phyloP scores from a whole-genome alignment of 2,888 invertebrate species.

The Glaucopsyche alexis region DNA sequence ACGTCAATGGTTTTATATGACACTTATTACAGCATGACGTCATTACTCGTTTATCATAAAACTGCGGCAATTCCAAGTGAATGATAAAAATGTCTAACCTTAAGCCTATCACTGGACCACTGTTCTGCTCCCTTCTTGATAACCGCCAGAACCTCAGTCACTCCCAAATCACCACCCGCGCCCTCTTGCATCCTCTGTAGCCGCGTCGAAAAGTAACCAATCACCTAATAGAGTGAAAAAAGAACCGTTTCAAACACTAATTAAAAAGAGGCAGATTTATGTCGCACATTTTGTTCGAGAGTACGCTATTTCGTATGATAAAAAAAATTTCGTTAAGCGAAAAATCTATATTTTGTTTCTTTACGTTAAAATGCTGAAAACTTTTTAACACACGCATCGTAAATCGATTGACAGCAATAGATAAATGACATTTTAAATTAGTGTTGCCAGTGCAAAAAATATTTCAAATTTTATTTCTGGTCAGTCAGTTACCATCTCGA shows the following conservation, averaged over 20 bases:
- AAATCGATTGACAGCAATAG: no score
- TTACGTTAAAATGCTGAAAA: no score
- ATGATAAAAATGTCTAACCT: constrained; percentile 78
- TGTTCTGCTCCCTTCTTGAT: constrained; percentile 95
- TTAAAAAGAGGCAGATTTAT: neutral
- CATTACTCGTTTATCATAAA: neutral
- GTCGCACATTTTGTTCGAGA: no score
- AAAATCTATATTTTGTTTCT: no score
- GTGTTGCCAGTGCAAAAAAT: constrained; percentile 1
- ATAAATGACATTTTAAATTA: no score
- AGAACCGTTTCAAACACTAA: constrained; percentile 27
- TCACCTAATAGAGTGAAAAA: constrained; percentile 63
- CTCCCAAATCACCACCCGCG: constrained; percentile 86
- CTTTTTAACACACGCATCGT: no score
- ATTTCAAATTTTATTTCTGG: neutral
- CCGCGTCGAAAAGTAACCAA: constrained; percentile 82
- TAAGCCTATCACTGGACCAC: constrained; percentile 96
- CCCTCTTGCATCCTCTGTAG: constrained; percentile 82
- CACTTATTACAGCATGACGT: no score
- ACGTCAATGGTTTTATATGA: no score
- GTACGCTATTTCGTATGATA: no score
- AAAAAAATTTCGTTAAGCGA: no score
- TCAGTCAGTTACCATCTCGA: constrained; percentile 88
- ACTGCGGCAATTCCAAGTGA: neutral
- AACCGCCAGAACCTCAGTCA: constrained; percentile 90